A percentile compares a stretch with the other conserved stretches of the same genome.
Evolutionary conservation across 2,888 invertebrate species (phyloP).

Genomic region (Acrobasis suavella): DNA sequence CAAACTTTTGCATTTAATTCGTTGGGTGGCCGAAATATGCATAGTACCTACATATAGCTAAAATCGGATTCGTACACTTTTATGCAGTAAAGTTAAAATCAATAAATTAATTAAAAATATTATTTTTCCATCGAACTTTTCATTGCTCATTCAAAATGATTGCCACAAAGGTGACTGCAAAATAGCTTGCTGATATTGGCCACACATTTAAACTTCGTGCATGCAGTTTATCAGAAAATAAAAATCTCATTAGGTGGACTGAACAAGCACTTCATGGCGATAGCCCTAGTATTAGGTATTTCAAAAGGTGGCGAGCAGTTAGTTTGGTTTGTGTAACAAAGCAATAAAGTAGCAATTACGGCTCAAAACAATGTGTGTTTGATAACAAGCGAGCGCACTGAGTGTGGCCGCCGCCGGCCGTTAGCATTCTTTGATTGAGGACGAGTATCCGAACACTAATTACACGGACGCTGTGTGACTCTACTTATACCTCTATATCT

Average conservation of each 20-base stretch:
- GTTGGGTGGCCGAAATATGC: too few relatives aligned
- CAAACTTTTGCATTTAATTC: too few relatives aligned
- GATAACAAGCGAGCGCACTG: conserved; percentile 39
- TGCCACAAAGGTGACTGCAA: not conserved
- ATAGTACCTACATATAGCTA: too few relatives aligned
- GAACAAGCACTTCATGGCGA: conserved; percentile 24
- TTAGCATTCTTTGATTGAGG: conserved; percentile 4
- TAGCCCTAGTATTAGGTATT: conserved; percentile 33
- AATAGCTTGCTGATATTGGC: not conserved
- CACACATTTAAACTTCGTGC: conserved; percentile 32
- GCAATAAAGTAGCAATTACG: conserved; percentile 62
- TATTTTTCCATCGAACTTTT: too few relatives aligned
- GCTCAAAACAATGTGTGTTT: conserved; percentile 55
- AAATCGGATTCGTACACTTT: too few relatives aligned
- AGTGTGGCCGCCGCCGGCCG: not conserved
- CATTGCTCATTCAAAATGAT: not conserved
- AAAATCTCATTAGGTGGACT: conserved; percentile 32
- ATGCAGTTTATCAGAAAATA: conserved; percentile 33
- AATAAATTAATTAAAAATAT: too few relatives aligned
- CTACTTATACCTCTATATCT: not conserved
- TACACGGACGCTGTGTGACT: not conserved
- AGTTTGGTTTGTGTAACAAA: conserved; percentile 51
- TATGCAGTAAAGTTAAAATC: too few relatives aligned
- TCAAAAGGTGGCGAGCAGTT: conserved; percentile 31
- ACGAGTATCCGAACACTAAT: not conserved